Conservation (phyloP, 2,113 vertebrate species). For the Callocephalon fimbriatum region DNA sequence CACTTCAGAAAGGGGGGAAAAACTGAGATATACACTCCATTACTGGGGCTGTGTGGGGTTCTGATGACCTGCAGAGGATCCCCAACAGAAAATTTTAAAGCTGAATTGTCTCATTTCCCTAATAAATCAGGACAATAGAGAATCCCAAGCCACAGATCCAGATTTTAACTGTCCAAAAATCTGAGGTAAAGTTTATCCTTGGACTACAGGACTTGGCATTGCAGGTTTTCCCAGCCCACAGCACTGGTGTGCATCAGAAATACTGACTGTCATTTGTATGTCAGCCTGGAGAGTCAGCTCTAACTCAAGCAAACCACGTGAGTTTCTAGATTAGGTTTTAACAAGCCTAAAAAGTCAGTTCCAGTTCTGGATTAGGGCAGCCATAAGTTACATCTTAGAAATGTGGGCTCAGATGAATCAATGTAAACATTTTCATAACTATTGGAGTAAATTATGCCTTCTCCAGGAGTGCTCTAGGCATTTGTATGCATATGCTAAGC, state of each 20-base stretch:
- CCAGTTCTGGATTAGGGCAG: background rate
- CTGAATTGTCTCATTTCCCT: background rate
- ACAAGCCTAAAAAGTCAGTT: background rate
- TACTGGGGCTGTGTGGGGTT: fast-evolving
- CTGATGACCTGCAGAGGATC: background rate
- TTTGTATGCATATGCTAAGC: background rate
- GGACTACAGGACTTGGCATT: background rate
- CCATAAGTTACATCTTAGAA: background rate
- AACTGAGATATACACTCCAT: fast-evolving
- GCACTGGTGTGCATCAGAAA: background rate
- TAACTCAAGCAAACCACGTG: background rate
- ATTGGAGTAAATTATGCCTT: background rate
- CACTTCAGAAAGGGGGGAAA: background rate
- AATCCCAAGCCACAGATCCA: background rate
- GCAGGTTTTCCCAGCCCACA: background rate
- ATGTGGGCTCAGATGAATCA: background rate
- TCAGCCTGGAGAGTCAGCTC: background rate
- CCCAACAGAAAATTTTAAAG: background rate
- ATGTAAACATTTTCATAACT: background rate
- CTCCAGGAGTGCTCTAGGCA: background rate
- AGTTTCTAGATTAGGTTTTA: background rate
- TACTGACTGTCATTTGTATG: background rate
- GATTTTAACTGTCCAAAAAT: background rate
- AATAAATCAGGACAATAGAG: background rate
- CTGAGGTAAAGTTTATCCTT: background rate